Evolutionary conservation across 2,888 invertebrate genomes (phyloP).

Genomic region (Troides aeacus): DNA sequence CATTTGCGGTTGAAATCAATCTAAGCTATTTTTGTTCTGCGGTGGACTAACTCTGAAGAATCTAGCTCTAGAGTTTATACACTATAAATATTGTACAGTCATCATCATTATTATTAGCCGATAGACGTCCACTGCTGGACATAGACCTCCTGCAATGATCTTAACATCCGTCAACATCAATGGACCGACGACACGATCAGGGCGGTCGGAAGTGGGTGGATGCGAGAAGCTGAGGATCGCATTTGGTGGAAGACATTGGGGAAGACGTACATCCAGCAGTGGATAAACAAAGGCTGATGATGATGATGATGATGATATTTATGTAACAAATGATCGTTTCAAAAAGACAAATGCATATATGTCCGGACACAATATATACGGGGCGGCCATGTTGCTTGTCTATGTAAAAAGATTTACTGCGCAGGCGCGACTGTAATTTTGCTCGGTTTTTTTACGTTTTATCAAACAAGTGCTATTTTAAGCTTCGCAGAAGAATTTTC

Average conservation of each 20-base stretch:
- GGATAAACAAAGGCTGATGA: not conserved
- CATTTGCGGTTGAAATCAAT: slow-evolving; percentile 23
- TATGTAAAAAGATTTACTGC: slow-evolving; percentile 67
- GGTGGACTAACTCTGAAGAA: not conserved
- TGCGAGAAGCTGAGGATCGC: too few relatives aligned
- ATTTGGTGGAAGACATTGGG: not conserved
- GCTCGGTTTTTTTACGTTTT: slow-evolving; percentile 42
- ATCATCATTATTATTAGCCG: too few relatives aligned
- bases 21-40: slow-evolving; percentile 19
- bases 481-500: slow-evolving; percentile 29
- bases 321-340: slow-evolving; percentile 16
- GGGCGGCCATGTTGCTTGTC: slow-evolving; percentile 70
- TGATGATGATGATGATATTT: not conserved
- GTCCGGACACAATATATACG: slow-evolving; percentile 69
- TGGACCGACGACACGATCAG: too few relatives aligned
- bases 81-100: not conserved
- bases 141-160: too few relatives aligned
- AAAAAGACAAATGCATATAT: slow-evolving; percentile 51
- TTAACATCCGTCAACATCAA: too few relatives aligned
- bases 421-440: slow-evolving; percentile 57
- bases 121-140: too few relatives aligned
- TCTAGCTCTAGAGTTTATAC: not conserved
- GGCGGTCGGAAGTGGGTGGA: too few relatives aligned
- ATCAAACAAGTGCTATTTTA: slow-evolving; percentile 32
- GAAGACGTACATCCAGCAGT: too few relatives aligned